phyloP scores from a whole-genome alignment of 2,888 invertebrate genomes.

The Acanthosoma haemorrhoidale region DNA sequence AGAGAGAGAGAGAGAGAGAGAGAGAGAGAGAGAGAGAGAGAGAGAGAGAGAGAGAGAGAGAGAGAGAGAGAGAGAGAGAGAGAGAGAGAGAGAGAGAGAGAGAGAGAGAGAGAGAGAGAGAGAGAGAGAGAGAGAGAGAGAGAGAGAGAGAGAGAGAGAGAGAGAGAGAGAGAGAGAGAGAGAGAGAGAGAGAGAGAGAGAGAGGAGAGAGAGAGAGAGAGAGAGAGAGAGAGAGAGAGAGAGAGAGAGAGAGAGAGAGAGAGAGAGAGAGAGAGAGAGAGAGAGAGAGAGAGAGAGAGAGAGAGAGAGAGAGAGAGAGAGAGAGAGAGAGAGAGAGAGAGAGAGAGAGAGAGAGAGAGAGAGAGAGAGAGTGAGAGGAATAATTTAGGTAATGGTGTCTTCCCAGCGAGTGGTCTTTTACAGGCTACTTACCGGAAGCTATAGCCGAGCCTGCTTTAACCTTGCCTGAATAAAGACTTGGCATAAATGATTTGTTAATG shows the following conservation, averaged over 20 bases:
- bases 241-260: background rate
- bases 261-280: conserved; percentile 3
- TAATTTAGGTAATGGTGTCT: too few relatives aligned
- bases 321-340: background rate
- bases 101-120: background rate
- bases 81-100: background rate
- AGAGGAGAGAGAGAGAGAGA: conserved; percentile 14
- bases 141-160: background rate
- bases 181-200: conserved; percentile 17
- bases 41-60: conserved; percentile 3
- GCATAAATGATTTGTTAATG: too few relatives aligned
- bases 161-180: conserved; percentile 16
- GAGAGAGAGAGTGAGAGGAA: too few relatives aligned
- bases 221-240: conserved; percentile 2
- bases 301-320: conserved; percentile 3
- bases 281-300: conserved; percentile 3
- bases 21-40: conserved; percentile 3
- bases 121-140: conserved; percentile 6
- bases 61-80: conserved; percentile 3
- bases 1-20: conserved; percentile 3
- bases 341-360: background rate
- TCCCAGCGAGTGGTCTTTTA: too few relatives aligned
- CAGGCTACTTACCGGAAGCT: too few relatives aligned
- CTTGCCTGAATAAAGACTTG: too few relatives aligned
- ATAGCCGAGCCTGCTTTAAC: too few relatives aligned